phyloP scores from a whole-genome alignment of 2,888 invertebrate genomes.

The Xestia rhomboidea region DNA sequence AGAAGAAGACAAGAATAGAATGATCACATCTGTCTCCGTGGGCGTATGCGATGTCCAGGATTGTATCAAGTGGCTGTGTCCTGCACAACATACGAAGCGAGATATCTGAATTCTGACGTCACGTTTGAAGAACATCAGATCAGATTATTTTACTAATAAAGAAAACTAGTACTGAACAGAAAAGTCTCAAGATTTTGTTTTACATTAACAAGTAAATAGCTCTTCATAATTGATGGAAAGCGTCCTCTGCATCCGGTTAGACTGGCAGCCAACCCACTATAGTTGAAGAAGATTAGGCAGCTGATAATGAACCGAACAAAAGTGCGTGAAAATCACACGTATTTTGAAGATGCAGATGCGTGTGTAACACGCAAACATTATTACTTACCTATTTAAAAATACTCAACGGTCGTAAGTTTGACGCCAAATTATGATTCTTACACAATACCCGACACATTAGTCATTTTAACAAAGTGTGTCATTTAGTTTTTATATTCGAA shows the following conservation, averaged over 20 bases:
- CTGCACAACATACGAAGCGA: conserved; percentile 12
- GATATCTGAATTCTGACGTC: background rate
- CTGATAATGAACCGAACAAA: background rate
- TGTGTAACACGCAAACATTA: background rate
- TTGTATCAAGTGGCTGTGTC: conserved; percentile 46
- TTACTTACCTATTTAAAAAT: conserved; percentile 12
- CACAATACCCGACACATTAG: conserved; percentile 25
- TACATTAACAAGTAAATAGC: background rate
- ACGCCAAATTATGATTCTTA: conserved; percentile 25
- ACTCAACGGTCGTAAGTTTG: conserved; percentile 1
- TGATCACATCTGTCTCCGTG: conserved; percentile 28
- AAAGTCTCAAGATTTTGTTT: background rate
- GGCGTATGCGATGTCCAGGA: conserved; percentile 30
- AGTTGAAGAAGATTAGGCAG: too few species aligned
- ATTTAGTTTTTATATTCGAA: conserved; percentile 46
- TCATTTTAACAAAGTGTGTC: conserved; percentile 40
- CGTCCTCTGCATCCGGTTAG: background rate
- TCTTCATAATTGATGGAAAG: background rate
- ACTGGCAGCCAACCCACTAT: too few species aligned
- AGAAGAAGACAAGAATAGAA: conserved; percentile 44
- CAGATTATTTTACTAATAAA: background rate
- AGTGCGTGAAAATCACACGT: background rate
- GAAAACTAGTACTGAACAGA: background rate
- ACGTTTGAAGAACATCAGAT: background rate
- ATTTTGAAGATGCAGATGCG: background rate